These are phyloP conservation scores for Parnassius apollo DNA, from an alignment of 2,888 invertebrate genomes.

Conservation along the genomic window DNA sequence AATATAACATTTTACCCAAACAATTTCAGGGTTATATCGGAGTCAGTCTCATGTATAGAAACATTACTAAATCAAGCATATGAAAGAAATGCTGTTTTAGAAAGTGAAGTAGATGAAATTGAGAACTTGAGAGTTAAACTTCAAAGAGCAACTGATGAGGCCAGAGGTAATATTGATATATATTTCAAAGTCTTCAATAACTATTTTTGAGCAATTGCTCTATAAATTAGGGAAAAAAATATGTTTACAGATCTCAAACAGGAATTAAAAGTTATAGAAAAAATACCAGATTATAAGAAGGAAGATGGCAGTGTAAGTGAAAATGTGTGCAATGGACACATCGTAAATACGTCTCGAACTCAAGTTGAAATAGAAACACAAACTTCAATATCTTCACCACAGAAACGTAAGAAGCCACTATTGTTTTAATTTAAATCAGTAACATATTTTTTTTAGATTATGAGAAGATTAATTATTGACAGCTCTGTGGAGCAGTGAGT, in stretches of 20 bases:
- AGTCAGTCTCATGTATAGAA: constrained; percentile 96
- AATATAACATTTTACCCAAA: constrained; percentile 13
- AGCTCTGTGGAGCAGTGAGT: too few relatives aligned
- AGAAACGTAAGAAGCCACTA: constrained; percentile 80
- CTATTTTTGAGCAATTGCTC: not conserved
- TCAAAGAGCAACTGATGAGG: constrained; percentile 97
- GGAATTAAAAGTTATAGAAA: constrained; percentile 86
- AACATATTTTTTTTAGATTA: too few relatives aligned
- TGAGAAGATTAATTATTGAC: too few relatives aligned
- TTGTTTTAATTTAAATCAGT: too few relatives aligned
- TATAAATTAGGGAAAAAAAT: not conserved
- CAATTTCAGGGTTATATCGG: constrained; percentile 89
- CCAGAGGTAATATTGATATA: constrained; percentile 85
- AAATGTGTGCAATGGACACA: constrained; percentile 63
- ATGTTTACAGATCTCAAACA: constrained; percentile 89
- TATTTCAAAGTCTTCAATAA: not conserved
- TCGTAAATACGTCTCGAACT: constrained; percentile 53
- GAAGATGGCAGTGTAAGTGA: constrained; percentile 65
- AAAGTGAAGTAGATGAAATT: constrained; percentile 98
- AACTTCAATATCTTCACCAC: constrained; percentile 75
- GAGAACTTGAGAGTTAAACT: constrained; percentile 93
- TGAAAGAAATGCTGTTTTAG: constrained; percentile 97
- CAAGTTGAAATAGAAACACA: constrained; percentile 77
- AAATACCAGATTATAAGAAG: constrained; percentile 60
- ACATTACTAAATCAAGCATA: constrained; percentile 94